Percentiles rank a stretch among this genome's conserved stretches.
Conservation (phyloP, 2,113 vertebrate species). For the Aphelocoma coerulescens region DNA sequence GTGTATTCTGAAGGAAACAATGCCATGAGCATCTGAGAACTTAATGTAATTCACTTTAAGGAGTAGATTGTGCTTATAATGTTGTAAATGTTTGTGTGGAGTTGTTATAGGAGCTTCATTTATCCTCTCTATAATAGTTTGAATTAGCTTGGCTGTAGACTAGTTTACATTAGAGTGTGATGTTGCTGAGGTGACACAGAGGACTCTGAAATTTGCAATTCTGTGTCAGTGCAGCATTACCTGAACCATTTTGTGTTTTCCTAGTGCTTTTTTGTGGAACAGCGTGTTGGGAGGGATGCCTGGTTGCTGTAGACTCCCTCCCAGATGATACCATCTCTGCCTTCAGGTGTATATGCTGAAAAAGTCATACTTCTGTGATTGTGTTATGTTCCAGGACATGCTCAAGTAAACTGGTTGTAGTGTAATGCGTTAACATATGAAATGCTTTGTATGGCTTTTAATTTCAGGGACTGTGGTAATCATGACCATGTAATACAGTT, state of each 20-base stretch:
- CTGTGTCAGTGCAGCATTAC: background rate
- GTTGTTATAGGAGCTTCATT: background rate
- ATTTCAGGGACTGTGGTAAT: background rate
- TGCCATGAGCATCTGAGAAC: background rate
- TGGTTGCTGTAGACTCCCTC: background rate
- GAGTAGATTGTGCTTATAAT: background rate
- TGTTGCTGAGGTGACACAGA: background rate
- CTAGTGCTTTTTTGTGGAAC: background rate
- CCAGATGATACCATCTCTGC: background rate
- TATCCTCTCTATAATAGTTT: background rate
- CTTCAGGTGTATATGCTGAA: background rate
- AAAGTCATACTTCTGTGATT: background rate
- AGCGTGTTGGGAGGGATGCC: background rate
- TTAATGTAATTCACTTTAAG: background rate
- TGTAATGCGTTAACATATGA: rapidly evolving
- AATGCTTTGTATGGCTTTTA: background rate
- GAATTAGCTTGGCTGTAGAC: background rate
- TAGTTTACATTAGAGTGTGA: background rate
- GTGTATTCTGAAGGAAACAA: background rate
- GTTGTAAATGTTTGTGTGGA: background rate
- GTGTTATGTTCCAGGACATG: background rate
- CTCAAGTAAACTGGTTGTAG: background rate
- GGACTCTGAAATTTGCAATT: background rate
- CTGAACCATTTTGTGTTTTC: background rate
- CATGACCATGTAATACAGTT: rapidly evolving